These are phyloP conservation scores for Heliconius congener DNA, from an alignment of 1,140 invertebrate species.

Conservation along the genomic window DNA sequence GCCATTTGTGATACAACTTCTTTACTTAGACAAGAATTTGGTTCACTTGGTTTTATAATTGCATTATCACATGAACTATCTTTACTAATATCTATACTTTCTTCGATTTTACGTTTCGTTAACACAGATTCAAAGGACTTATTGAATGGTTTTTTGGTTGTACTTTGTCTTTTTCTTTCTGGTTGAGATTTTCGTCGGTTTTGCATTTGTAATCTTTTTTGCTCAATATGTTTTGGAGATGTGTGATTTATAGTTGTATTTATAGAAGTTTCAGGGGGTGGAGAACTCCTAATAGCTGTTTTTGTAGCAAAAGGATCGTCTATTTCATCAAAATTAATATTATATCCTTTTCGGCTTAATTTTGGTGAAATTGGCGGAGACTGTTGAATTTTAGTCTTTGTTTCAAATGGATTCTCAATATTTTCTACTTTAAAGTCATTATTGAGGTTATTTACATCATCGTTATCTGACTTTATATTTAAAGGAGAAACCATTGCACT, in stretches of 20 bases:
- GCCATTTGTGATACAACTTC: background rate
- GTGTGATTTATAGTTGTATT: background rate
- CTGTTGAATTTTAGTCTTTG: constrained; percentile 32
- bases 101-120: background rate
- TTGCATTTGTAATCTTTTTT: constrained; percentile 40
- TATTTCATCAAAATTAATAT: constrained; percentile 71
- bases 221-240: constrained; percentile 19
- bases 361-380: constrained; percentile 55
- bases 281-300: constrained; percentile 62
- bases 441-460: constrained; percentile 33
- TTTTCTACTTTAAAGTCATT: constrained; percentile 15
- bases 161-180: constrained; percentile 43
- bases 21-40: background rate
- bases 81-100: background rate
- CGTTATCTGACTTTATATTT: constrained; percentile 56
- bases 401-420: constrained; percentile 39
- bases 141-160: constrained; percentile 48
- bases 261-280: constrained; percentile 40
- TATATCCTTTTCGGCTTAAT: constrained; percentile 62
- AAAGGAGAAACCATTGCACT: constrained; percentile 56
- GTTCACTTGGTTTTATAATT: background rate
- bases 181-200: constrained; percentile 56
- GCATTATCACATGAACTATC: background rate
- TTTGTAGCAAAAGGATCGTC: constrained; percentile 72
- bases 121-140: background rate